phyloP scores from a whole-genome alignment of 23 tunicate genomes.

The Trididemnum clinides region DNA sequence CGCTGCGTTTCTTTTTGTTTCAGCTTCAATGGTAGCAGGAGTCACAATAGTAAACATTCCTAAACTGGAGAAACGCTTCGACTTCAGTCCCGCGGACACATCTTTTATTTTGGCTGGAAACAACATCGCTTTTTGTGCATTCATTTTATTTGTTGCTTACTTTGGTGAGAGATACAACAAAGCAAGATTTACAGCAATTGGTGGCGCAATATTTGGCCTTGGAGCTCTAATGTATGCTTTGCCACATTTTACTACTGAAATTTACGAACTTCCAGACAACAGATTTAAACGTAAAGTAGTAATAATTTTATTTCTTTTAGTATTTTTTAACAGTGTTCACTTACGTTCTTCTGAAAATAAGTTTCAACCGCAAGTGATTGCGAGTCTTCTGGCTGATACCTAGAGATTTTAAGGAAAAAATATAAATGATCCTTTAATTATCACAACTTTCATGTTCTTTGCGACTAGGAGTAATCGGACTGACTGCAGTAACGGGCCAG shows the following conservation, averaged over 20 bases:
- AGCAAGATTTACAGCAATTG: constrained; percentile 49
- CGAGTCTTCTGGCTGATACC: too few species aligned
- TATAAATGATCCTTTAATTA: too few species aligned
- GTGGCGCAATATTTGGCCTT: constrained; percentile 33
- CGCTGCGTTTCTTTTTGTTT: neutral
- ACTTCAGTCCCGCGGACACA: constrained; percentile 55
- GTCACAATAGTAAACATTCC: constrained; percentile 60
- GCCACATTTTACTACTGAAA: constrained; percentile 72
- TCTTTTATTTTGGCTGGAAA: constrained; percentile 56
- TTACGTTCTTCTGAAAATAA: too few species aligned
- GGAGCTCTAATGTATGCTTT: constrained; percentile 67
- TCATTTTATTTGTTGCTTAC: constrained; percentile 69
- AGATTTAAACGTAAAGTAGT: neutral
- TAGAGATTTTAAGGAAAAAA: too few species aligned
- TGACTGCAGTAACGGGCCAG: too few species aligned
- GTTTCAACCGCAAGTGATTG: too few species aligned
- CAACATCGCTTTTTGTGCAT: constrained; percentile 77
- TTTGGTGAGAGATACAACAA: constrained; percentile 49
- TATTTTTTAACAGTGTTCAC: too few species aligned
- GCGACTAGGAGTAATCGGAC: too few species aligned
- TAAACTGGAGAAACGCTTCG: constrained; percentile 74
- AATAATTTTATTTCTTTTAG: neutral
- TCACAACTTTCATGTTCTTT: too few species aligned
- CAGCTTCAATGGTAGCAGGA: constrained; percentile 43
- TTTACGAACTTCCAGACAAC: constrained; percentile 23